Base-by-base conservation (phyloP, 1,140 invertebrate species). In the Calliopsis andreniformis region DNA sequence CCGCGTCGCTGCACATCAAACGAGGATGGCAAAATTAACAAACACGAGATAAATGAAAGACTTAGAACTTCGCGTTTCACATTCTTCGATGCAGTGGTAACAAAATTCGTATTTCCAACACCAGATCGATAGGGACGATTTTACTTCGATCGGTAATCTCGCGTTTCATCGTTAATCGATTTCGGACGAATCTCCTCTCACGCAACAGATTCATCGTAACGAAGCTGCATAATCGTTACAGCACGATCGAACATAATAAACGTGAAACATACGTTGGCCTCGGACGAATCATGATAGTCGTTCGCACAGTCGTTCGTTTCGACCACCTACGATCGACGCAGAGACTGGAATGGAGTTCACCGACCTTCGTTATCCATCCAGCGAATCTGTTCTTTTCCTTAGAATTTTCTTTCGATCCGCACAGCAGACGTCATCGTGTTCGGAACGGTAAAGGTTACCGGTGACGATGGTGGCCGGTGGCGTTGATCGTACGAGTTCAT, bases 341-440 rank as follows among this genome's bases (percentile, higher is more conserved):
- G 56, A 75, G n/a, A n/a, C n/a, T 43, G 39, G 53, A 64, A 63
- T 72, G 49, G n/a, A 35, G 63, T 75, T 67, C 63, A 75, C 42
- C 14, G 71, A 75, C 49, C 51, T 75, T 75, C 30, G 42, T 2
- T 16, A 12, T 45, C 56, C 39, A 8, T n/a, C 20, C 23, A 25
- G 43, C 30, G 4, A 23, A 53, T 73, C 3, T n/a, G 10, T 28
- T n/a, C 59, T 51, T 18, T 39, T 1, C 3, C n/a, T 32, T 2
- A 45, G 23, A 35, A 45, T 32, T 69, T 14, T 20, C 14, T 1
- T 14, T 3, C n/a, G 18, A n/a, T n/a, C n/a, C n/a, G n/a, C n/a
- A n/a, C n/a, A n/a, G n/a, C n/a, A n/a, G n/a, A n/a, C n/a, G n/a
- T n/a, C n/a, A n/a, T n/a, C n/a, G n/a, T n/a, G n/a, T n/a, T n/a